Base-by-base conservation (phyloP, 1,140 invertebrate species). In the Ostrea edulis region DNA sequence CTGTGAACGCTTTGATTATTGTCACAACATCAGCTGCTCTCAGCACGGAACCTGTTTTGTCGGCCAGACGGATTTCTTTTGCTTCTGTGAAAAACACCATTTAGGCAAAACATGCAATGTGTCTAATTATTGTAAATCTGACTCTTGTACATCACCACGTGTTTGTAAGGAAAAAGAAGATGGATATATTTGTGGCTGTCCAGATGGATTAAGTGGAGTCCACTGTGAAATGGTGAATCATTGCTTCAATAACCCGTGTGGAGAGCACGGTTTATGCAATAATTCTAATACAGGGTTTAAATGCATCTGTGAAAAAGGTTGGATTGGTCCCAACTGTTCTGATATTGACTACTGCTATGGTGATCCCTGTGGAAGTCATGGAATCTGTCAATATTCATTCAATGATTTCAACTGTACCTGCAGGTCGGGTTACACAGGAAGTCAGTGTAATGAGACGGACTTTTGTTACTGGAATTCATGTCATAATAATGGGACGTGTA, bases 201-300 rank as follows among this genome's bases (percentile, higher is more conserved):
- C 22, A 22, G 54, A 51, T 14, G 84, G 77, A 8, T 81, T 52
- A 54, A 52, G 14, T 53, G 82, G 82, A 8, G 14, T 22, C 17
- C 17, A 71, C 5, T 86, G 85, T 81, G 54, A 84, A 54, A 77
- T 14, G 51, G 84, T 90, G 12, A 65, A 90, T 29, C 84, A 90
- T 53, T 90, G 89, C 51, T 71, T 44, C 14, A 8, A 12, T 0
- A 71, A 86, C 8, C 14, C 51, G 1, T 86, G 85, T 53, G 44
- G 44, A 22, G 52, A n/a, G n/a, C 44, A 83, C 53, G 82, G 82
- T 14, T 11, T 77, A 83, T 88, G 87, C 65, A 35, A 65, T n/a
- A 88, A 44, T 54, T 83, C 55, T 9, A 20, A 55, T 2, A 35
- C 51, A 22, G 77, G 84, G 3, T 88, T 54, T 22, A 82, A 51